These are phyloP conservation scores for Therioaphis trifolii DNA, from an alignment of 2,888 invertebrate genomes.

Conservation along the genomic window DNA sequence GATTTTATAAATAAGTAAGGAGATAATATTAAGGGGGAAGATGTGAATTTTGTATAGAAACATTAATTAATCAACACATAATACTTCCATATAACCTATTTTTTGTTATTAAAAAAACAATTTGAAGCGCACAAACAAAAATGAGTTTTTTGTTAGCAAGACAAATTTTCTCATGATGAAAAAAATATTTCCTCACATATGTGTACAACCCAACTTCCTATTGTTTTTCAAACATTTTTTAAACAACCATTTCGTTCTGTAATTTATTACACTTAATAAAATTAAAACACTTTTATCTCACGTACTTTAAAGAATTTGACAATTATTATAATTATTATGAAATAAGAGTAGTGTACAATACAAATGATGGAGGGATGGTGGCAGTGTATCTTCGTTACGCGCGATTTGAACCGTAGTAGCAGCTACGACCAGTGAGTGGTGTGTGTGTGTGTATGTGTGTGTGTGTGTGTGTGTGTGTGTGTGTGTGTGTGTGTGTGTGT, in stretches of 20 bases:
- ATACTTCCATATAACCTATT: too few species aligned
- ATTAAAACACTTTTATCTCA: constrained; percentile 42
- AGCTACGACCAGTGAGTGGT: neutral
- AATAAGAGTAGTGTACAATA: neutral
- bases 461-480: too few species aligned
- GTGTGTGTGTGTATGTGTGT: neutral
- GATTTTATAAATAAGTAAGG: too few species aligned
- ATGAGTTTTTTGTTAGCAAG: neutral
- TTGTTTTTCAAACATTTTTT: constrained; percentile 44
- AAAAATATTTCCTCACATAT: constrained; percentile 7
- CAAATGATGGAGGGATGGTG: neutral
- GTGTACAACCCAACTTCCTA: constrained; percentile 25
- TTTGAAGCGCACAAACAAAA: constrained; percentile 25
- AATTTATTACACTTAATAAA: constrained; percentile 10
- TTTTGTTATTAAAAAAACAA: neutral
- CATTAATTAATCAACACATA: too few species aligned
- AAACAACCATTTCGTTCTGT: constrained; percentile 8
- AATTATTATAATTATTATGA: constrained; percentile 38
- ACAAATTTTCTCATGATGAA: constrained; percentile 24
- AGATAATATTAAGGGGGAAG: too few species aligned
- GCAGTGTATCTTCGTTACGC: constrained; percentile 26
- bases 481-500: too few species aligned
- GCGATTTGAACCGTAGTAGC: constrained; percentile 48
- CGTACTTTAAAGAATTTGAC: constrained; percentile 32
- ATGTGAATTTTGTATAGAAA: too few species aligned